Base-by-base conservation (phyloP, 2,888 invertebrate genomes). In the Hemicrepidius hirtus region DNA sequence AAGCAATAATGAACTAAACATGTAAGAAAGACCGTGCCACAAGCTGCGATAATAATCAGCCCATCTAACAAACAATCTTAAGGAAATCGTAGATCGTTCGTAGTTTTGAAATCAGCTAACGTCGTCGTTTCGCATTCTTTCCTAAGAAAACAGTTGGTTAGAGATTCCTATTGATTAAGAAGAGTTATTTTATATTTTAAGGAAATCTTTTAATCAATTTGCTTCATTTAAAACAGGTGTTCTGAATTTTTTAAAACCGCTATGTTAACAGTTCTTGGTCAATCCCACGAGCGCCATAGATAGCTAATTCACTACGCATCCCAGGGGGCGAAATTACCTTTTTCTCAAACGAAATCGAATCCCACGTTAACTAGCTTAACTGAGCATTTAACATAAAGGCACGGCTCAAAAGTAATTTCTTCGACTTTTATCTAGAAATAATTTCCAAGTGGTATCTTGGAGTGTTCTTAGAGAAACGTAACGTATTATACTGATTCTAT, bases 311-410 rank as follows among this genome's bases (percentile, higher is more conserved):
- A 76, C 76, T 78, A 76, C 77, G 80, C 81, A 64, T 79, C 55
- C 68, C 75, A 75, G 79, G 80, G 76, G 78, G 68, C 76, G 77
- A 78, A 77, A 80, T 80, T 79, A 77, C 78, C 78, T 76, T 76
- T 75, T 59, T 53, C 73, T 62, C 69, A 80, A 81, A 81, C 80
- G 79, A 73, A 81, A 78, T 77, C 77, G 77, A 75, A 76, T 77
- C 78, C 75, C 77, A 75, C 75, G 78, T 78, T 81, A 82, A 82
- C 80, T 80, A 80, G 82, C 78, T 77, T 79, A 80, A 67, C 79
- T 77, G 76, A 79, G 75, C 80, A 80, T 80, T 79, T 74, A 75
- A 72, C 72, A 67, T 59, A 53, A 68, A 60, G 66, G 53, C 53
- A 53, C 7, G 49, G 50, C 21, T 12, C 53, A n/a, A 53, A n/a